Evolutionary conservation across 1,140 invertebrate genomes (phyloP), one percentile per base, ranked within the genome.

Genomic region (Anastatus disparis): DNA sequence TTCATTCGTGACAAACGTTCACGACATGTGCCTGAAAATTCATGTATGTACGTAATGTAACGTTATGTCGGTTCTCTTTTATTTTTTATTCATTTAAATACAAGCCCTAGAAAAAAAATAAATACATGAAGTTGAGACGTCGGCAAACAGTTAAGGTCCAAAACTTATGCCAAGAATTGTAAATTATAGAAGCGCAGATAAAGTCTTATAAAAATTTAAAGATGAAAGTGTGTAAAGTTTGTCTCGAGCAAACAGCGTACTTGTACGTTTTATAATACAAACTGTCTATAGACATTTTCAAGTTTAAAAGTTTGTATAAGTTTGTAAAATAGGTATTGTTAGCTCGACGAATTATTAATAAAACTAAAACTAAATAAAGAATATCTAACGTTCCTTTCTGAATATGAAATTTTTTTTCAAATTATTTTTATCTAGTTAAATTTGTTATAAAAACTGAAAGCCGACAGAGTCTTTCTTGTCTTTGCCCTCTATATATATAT

Each of bases 281-380:
- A n/a, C n/a, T n/a, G n/a, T n/a, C 35, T 17, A 26, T 46, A 35
- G 64, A 31, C 13, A 66, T 66, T 55, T 31, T n/a, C n/a, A n/a
- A n/a, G n/a, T n/a, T n/a, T n/a, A n/a, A 56, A 46, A 46, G 52
- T 44, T 66, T 66, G 20, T 31, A 56, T 13, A 15, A 56, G 27
- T 55, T 9, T 27, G 7, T 38, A 29, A 44, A 9, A 56, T 31
- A 66, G n/a, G n/a, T n/a, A n/a, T n/a, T n/a, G n/a, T n/a, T n/a
- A n/a, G n/a, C n/a, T n/a, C n/a, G n/a, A n/a, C 12, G 12, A 9
- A 29, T 35, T 61, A 29, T 17, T 31, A 46, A 61, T 50, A 40
- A 17, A 52, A 15, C 20, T 8, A 40, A 27, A 53, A 42, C 8
- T 53, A 65, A 65, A 63, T 31, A 63, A 53, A 65, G 27, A 53